Evolutionary conservation across 2,113 vertebrate genomes (phyloP), one percentile per base, ranked within the genome.

Genomic region (Syngnathus scovelli): DNA sequence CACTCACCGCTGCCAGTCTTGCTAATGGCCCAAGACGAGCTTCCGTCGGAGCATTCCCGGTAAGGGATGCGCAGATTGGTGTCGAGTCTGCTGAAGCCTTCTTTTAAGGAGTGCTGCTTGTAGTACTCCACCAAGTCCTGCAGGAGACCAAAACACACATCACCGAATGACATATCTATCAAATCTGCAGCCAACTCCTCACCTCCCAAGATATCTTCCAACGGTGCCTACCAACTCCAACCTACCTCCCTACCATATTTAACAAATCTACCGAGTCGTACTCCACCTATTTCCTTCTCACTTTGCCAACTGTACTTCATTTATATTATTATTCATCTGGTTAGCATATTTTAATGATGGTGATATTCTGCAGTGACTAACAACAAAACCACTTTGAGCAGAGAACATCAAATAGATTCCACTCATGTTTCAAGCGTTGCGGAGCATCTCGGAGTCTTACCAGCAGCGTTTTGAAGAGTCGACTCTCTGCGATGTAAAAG

Each of bases 401-500:
- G 38, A n/a, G 38, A 39, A 39, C 7, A n/a, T 39, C 37, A 61
- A 61, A 61, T 2, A n/a, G n/a, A 61, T 61, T 43, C 19, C n/a
- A 41, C 38, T 43, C 19, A 43, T 44, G 39, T 23, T 6, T 23
- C n/a, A 15, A 6, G 11, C 38, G 5, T 21, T 21, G 23, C 7
- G 59, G 59, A 15, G n/a, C 21, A 44, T 27, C 12, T 39, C 18
- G 27, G 27, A 58, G 55, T 61, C 58, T 95, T 92, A 98, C 96
- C 92, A 94, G 91, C 86, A 98, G 90, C 84, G 92, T 95, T 91
- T 91, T 96, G 92, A 98, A 98, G 77, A 93, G 94, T 72, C 93
- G 95, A 77, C 92, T 94, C 93, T 98, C 95, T 37, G 95, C 92
- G 78, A 98, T 95, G 91, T 94, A 95, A 88, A 98, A 98, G 86